These are phyloP conservation scores for Ladona fulva DNA, from an alignment of 1,140 invertebrate genomes.

Conservation along the genomic window DNA sequence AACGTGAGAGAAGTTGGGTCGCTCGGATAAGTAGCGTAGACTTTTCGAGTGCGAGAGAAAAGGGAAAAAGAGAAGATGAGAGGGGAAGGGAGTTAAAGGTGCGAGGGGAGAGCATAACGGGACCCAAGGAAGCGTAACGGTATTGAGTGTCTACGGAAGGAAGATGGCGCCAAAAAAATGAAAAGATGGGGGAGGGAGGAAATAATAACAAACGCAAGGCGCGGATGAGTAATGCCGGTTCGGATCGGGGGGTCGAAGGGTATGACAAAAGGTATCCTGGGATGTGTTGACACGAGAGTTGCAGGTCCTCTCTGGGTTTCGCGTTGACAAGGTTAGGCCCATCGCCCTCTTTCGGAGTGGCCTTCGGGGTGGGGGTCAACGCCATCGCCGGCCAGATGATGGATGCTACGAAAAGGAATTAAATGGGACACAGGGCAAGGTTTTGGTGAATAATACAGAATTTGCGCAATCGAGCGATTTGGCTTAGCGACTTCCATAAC, in stretches of 20 bases:
- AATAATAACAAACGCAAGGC: background rate
- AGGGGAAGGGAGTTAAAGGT: background rate
- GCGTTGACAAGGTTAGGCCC: background rate
- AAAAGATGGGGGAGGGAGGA: background rate
- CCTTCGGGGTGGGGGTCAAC: too few species aligned
- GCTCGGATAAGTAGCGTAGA: too few species aligned
- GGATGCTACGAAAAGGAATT: too few species aligned
- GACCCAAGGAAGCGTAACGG: background rate
- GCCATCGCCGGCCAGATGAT: too few species aligned
- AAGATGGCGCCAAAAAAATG: background rate
- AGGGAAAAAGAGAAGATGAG: background rate
- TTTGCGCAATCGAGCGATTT: too few species aligned
- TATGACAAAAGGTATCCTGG: too few species aligned
- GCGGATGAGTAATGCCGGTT: background rate
- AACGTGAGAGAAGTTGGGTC: too few species aligned
- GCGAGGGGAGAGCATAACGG: background rate
- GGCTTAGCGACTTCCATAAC: too few species aligned
- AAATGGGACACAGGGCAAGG: too few species aligned
- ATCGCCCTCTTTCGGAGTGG: background rate
- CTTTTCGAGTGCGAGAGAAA: background rate
- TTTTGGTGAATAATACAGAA: too few species aligned
- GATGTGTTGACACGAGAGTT: background rate
- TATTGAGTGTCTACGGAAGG: background rate
- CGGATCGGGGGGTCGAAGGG: too few species aligned
- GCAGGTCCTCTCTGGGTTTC: background rate